Base-by-base conservation (phyloP, 2,797 vertebrate species). In the Acrossocheilus fasciatus region DNA sequence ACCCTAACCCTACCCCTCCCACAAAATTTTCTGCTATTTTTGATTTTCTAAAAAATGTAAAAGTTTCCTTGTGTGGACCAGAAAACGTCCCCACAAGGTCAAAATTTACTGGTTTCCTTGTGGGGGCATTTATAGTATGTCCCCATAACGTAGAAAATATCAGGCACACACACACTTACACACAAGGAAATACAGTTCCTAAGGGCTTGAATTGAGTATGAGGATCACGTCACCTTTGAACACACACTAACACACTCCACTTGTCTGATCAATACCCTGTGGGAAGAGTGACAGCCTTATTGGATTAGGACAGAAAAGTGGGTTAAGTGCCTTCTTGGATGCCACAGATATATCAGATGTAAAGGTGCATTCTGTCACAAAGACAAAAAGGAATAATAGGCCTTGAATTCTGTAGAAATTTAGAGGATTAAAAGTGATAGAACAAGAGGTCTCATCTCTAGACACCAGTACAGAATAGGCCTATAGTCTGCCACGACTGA, bases 281-380 rank as follows among this genome's bases (percentile, higher is more conserved):
- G 59, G 62, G 45, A 69, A 75, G 73, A 36, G 47, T 83, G 30
- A 57, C 66, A 76, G 73, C 10, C 36, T 87, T 78, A 83, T 87
- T 82, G 80, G 80, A 82, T 87, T 87, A 87, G 66, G 11, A 41
- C 74, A 59, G 39, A 70, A 78, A 77, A 83, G 86, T 83, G 81
- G 74, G 50, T 87, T 83, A 87, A 83, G 80, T 59, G 70, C 39
- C 62, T 57, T 82, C 74, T 66, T 78, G 73, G 64, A 72, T 87
- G 69, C 45, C 45, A 78, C 41, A 83, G 41, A 54, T 76, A 82
- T 45, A 68, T 36, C 66, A 69, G 41, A 43, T 7, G 15, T 54
- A 69, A 62, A 54, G n/a, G 47, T 68, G 43, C 39, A 70, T 43
- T 26, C 18, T 34, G 30, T 68, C 43, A 5, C 20, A 68, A 4